Percentiles rank a stretch among this genome's conserved stretches.
Conservation (phyloP, 2,797 vertebrate genomes). For the Coreius guichenoti region DNA sequence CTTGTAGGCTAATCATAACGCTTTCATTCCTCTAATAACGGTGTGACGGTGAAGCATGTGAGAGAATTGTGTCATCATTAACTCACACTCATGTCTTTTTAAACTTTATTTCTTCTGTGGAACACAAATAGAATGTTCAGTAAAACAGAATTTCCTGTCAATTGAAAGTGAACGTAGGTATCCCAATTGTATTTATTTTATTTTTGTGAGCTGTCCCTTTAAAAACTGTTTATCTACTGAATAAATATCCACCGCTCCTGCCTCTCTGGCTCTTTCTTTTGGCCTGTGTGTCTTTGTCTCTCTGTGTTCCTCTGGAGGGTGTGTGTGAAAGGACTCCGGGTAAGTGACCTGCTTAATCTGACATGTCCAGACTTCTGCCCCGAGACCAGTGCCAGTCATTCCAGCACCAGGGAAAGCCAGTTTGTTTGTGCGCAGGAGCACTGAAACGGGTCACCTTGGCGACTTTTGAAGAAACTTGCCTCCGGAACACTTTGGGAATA, state of each 20-base stretch:
- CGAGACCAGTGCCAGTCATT: constrained; percentile 64
- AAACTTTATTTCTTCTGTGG: neutral
- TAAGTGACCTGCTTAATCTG: constrained; percentile 71
- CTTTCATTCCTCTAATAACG: neutral
- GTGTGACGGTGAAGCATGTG: neutral
- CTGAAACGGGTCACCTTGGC: constrained; percentile 51
- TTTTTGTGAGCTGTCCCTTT: neutral
- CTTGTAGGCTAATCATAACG: neutral
- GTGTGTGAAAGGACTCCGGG: constrained; percentile 52
- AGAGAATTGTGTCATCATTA: neutral
- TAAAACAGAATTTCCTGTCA: neutral
- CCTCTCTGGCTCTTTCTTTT: neutral
- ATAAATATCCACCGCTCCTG: neutral
- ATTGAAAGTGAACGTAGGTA: too few relatives aligned
- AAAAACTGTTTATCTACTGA: neutral
- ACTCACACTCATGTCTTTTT: neutral
- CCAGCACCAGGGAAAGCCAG: constrained; percentile 18
- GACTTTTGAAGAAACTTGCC: constrained; percentile 44
- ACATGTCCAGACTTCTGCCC: constrained; percentile 57
- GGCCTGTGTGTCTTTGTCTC: neutral
- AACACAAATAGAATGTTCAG: neutral
- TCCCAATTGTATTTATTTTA: too few relatives aligned
- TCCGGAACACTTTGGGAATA: constrained; percentile 24
- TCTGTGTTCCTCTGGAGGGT: constrained; percentile 23
- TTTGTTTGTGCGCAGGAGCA: neutral